Base-by-base conservation (phyloP, 2,113 vertebrate species). In the Oryzias melastigma region DNA sequence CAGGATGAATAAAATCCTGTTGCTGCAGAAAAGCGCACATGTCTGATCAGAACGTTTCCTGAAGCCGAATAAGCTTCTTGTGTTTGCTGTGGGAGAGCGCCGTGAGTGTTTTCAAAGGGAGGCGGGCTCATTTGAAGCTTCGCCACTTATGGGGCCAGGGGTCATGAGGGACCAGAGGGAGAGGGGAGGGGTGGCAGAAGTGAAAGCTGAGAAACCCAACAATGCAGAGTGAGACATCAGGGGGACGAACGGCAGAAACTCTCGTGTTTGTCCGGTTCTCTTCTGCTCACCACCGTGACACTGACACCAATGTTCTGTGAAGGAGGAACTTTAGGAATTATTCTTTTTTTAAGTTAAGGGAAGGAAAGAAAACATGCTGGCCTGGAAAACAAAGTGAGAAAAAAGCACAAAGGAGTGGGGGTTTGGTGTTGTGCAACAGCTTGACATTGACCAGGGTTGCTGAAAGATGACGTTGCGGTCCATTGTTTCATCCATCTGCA, bases 361-460 rank as follows among this genome's bases (percentile, higher is more conserved):
- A 46, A 41, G 16, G 43, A 18, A 24, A 35, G 24, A 71, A 51
- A 70, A 41, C 52, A 40, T 14, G 29, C 4, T 6, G 40, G 52
- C 53, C 22, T n/a, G 51, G 49, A 48, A 53, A 42, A 49, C 44
- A 42, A 73, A 58, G 50, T 52, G 65, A 76, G 49, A 58, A 47
- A 47, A 17, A 54, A 51, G 57, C 49, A 79, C 77, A 86, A 81
- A 82, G 47, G 24, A 67, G 57, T 43, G 54, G 59, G 50, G 76
- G 52, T 42, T 24, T 40, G 41, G 45, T 77, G 64, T 84, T 87
- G 81, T 74, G 77, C 73, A 85, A 84, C 81, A 73, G 73, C 52
- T 64, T 65, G 65, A 84, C 85, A 84, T 83, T 83, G 75, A 85
- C 87, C 75, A 71, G 73, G 52, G 56, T 52, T 78, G 80, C 75